A percentile compares a stretch with the other conserved stretches of the same genome.
Evolutionary conservation across 2,888 invertebrate genomes (phyloP).

Genomic region (Xestia sexstrigata): DNA sequence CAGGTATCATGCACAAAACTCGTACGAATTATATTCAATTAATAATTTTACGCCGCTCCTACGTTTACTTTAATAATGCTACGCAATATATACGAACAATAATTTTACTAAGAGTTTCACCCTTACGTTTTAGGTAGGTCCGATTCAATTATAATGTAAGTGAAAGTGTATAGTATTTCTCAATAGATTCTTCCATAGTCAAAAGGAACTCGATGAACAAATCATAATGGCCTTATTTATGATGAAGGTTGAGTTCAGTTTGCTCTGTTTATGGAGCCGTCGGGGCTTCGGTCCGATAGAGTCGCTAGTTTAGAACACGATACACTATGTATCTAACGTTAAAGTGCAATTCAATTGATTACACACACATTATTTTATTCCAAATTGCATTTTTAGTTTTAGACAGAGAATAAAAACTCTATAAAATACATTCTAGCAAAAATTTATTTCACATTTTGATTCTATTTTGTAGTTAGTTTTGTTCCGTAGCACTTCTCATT

Average conservation of each 20-base stretch:
- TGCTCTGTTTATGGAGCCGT: slow-evolving; percentile 63
- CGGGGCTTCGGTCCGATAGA: slow-evolving; percentile 74
- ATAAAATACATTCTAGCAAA: slow-evolving; percentile 67
- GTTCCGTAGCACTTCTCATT: slow-evolving; percentile 69
- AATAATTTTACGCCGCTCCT: slow-evolving; percentile 64
- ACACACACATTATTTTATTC: slow-evolving; percentile 70
- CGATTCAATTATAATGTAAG: slow-evolving; percentile 89
- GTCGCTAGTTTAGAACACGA: slow-evolving; percentile 84
- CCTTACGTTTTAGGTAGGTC: slow-evolving; percentile 88
- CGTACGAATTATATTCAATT: slow-evolving; percentile 79
- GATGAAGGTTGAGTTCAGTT: slow-evolving; percentile 70
- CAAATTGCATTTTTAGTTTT: slow-evolving; percentile 78
- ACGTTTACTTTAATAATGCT: slow-evolving; percentile 70
- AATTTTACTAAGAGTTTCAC: slow-evolving; percentile 77
- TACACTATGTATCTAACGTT: slow-evolving; percentile 72
- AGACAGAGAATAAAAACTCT: slow-evolving; percentile 67
- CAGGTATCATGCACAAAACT: slow-evolving; percentile 87
- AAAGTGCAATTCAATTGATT: slow-evolving; percentile 77
- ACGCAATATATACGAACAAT: slow-evolving; percentile 88
- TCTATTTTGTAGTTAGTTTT: slow-evolving; percentile 71
- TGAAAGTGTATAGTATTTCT: slow-evolving; percentile 88
- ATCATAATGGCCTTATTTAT: slow-evolving; percentile 86
- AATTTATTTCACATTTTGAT: slow-evolving; percentile 69
- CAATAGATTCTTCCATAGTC: slow-evolving; percentile 84
- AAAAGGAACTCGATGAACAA: slow-evolving; percentile 75